phyloP scores from a whole-genome alignment of 2,113 vertebrate genomes.

The Xyrauchen texanus region DNA sequence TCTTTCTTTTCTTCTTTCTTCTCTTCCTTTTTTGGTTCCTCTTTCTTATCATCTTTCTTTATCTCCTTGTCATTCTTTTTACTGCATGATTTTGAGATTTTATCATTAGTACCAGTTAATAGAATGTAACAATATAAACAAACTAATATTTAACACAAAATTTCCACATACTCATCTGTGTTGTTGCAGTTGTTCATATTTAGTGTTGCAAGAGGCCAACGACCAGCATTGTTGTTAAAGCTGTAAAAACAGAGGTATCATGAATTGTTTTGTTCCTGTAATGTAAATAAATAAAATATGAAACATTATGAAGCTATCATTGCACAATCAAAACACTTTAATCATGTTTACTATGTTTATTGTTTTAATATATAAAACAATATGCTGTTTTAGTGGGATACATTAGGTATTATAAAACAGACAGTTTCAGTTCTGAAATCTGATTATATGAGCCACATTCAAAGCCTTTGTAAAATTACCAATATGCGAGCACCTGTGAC shows the following conservation, averaged over 20 bases:
- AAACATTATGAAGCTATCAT: background rate
- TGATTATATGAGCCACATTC: no score
- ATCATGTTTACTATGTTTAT: no score
- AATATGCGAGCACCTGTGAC: no score
- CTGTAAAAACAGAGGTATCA: conserved; percentile 5
- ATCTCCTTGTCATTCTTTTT: conserved; percentile 75
- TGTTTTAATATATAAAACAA: no score
- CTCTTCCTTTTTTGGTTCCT: conserved; percentile 64
- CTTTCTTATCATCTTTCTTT: conserved; percentile 73
- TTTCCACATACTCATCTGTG: conserved; percentile 80
- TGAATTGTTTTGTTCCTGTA: background rate
- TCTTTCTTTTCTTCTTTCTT: conserved; percentile 62
- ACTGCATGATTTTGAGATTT: conserved; percentile 64
- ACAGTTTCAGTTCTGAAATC: no score
- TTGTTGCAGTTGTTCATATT: conserved; percentile 85
- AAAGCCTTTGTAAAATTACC: no score
- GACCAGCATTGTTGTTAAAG: conserved; percentile 59
- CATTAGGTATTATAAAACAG: no score
- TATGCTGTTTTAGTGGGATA: background rate
- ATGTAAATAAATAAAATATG: background rate
- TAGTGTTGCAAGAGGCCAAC: conserved; percentile 72
- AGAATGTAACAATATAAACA: background rate
- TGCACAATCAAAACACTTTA: no score
- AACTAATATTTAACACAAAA: background rate
- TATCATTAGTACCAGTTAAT: background rate